Base-by-base conservation (phyloP, 2,797 vertebrate genomes). In the Poeciliopsis presidionis region DNA sequence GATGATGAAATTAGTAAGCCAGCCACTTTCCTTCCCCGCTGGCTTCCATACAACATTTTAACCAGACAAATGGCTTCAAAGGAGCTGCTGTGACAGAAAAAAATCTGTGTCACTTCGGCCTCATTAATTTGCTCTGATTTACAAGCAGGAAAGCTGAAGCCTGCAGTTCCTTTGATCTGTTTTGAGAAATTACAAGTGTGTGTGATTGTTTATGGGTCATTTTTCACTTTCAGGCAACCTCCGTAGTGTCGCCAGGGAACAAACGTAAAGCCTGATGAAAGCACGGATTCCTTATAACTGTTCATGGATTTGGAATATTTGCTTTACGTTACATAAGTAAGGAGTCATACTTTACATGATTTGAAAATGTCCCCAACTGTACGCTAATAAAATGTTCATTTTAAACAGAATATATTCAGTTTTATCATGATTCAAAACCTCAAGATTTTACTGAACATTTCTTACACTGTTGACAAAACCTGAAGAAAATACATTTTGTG, bases 71-170 rank as follows among this genome's bases (percentile, higher is more conserved):
- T 25, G 22, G 67, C 47, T 84, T 84, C 73, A 73, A 78, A 84
- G 30, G 8, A 28, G 28, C 16, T 67, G 39, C n/a, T 33, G 78
- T 61, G 55, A 85, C 77, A 59, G 69, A 76, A 9, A 69, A 65
- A 61, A 51, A 43, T 6, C 47, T 4, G 57, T 0, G 33, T 83
- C 65, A 59, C 73, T 22, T 73, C 30, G 51, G 51, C 71, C 76
- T 67, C 41, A 4, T 73, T 84, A 3, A 33, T 77, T 79, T 57
- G 36, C 81, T 43, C 59, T 76, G 41, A 85, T 72, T 78, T 70
- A 25, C 51, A 74, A 65, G 3, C 13, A 69, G 47, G 57, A 77
- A 69, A 41, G 49, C 55, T 71, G 73, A 83, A 12, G 57, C 0
- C 9, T 39, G 20, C 70, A 76, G 22, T 20, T 43, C 7, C 18